Evolutionary conservation across 2,797 vertebrate genomes (phyloP).

Genomic region (Mareca penelope): DNA sequence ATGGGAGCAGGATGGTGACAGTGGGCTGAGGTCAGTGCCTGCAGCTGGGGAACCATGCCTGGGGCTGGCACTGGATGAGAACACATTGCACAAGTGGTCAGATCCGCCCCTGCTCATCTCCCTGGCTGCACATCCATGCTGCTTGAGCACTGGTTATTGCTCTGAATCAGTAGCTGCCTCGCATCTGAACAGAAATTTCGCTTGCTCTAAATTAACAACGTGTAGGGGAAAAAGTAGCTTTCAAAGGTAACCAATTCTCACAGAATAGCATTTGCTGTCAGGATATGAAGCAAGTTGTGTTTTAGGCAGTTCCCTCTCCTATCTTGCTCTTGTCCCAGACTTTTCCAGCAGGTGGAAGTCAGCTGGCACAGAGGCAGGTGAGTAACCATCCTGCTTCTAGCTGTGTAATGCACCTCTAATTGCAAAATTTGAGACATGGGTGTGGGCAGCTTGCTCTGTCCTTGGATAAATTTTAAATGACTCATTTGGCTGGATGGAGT

Average conservation of each 20-base stretch:
- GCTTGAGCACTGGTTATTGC: neutral
- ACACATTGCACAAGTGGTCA: neutral
- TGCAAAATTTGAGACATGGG: neutral
- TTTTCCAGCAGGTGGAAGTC: neutral
- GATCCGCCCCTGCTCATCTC: neutral
- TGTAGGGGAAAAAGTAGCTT: neutral
- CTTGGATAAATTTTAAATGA: neutral
- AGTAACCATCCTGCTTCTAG: neutral
- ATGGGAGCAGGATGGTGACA: neutral
- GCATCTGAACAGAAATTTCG: neutral
- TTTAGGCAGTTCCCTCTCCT: neutral
- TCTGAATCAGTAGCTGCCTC: neutral
- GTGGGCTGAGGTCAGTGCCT: neutral
- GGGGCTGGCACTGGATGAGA: neutral
- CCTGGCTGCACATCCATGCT: neutral
- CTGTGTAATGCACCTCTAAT: neutral
- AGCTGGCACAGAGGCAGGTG: neutral
- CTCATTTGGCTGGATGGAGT: conserved; percentile 2
- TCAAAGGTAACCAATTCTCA: neutral
- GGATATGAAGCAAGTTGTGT: neutral
- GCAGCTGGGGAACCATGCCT: conserved; percentile 1
- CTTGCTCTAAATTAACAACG: neutral
- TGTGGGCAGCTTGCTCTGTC: neutral
- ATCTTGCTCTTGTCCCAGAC: accelerated
- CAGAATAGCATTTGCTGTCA: neutral